phyloP scores from a whole-genome alignment of 1,140 invertebrate species.

The Neomicropteryx cornuta region DNA sequence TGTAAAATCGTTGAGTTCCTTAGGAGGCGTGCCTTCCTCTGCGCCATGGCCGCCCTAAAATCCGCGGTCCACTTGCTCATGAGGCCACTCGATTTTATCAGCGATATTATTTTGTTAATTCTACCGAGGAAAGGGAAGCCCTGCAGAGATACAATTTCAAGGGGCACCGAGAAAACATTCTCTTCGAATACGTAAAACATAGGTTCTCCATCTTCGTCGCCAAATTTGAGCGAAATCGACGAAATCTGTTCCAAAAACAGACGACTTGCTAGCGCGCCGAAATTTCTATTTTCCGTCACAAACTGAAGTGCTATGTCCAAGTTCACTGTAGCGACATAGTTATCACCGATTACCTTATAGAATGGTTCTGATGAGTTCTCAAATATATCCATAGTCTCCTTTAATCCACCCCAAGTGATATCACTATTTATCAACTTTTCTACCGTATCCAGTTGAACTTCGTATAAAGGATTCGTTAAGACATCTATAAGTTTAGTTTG shows the following conservation, averaged over 20 bases:
- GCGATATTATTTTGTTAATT: constrained; percentile 28
- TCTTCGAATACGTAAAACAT: constrained; percentile 28
- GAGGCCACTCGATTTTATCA: constrained; percentile 32
- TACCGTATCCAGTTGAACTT: constrained; percentile 36
- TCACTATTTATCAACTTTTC: constrained; percentile 30
- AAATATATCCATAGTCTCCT: constrained; percentile 39
- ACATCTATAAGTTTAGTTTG: constrained; percentile 41
- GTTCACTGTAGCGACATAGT: constrained; percentile 26
- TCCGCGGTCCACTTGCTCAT: constrained; percentile 21
- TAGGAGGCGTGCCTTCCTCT: constrained; percentile 15
- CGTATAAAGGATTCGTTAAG: constrained; percentile 34
- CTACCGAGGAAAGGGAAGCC: constrained; percentile 38
- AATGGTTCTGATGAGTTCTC: constrained; percentile 28
- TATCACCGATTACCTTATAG: constrained; percentile 28
- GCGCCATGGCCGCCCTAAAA: constrained; percentile 15
- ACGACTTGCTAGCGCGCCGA: constrained; percentile 27
- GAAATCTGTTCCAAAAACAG: constrained; percentile 27
- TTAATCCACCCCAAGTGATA: constrained; percentile 34
- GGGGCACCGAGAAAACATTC: constrained; percentile 35
- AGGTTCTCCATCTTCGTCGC: constrained; percentile 20
- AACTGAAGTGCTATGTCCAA: constrained; percentile 27
- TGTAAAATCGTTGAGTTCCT: constrained; percentile 8
- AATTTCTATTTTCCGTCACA: constrained; percentile 27
- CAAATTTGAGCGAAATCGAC: constrained; percentile 25
- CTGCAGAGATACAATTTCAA: constrained; percentile 37